Percentiles rank a stretch among this genome's conserved stretches.
Conservation (phyloP, 2,888 invertebrate species). For the Heteromyza rotundicornis region DNA sequence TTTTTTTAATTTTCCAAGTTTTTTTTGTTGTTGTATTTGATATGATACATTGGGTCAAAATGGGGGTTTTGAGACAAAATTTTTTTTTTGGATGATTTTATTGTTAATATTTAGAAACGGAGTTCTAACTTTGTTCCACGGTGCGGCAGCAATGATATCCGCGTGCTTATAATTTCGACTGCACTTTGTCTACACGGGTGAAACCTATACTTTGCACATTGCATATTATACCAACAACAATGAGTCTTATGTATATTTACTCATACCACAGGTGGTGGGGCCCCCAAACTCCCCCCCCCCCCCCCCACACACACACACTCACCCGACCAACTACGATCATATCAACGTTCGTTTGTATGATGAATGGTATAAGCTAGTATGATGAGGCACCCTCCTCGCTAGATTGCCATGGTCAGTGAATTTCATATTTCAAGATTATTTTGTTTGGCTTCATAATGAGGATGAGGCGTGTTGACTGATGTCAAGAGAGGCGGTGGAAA, state of each 20-base stretch:
- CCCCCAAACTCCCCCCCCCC: no score
- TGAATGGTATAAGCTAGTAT: background rate
- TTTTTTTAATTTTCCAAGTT: no score
- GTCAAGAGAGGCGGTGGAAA: constrained; percentile 7
- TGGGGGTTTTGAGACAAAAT: no score
- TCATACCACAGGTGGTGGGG: no score
- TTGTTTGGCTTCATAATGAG: constrained; percentile 23
- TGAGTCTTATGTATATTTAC: background rate
- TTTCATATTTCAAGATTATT: constrained; percentile 15
- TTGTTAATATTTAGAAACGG: no score
- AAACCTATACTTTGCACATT: constrained; percentile 19
- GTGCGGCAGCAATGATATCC: background rate
- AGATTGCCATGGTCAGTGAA: constrained; percentile 39
- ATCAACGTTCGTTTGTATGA: no score
- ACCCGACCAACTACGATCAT: no score
- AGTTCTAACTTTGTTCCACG: background rate
- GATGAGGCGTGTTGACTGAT: constrained; percentile 16
- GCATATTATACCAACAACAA: constrained; percentile 15
- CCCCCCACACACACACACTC: no score
- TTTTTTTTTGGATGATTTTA: no score
- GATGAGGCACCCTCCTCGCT: background rate
- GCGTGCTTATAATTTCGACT: background rate
- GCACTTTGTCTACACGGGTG: constrained; percentile 12
- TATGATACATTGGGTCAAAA: no score
- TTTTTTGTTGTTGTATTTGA: no score